A percentile compares a stretch with the other conserved stretches of the same genome.
Evolutionary conservation across 64 coral and sea anemone genomes (phyloP).

Genomic region (Platygyra sinensis): DNA sequence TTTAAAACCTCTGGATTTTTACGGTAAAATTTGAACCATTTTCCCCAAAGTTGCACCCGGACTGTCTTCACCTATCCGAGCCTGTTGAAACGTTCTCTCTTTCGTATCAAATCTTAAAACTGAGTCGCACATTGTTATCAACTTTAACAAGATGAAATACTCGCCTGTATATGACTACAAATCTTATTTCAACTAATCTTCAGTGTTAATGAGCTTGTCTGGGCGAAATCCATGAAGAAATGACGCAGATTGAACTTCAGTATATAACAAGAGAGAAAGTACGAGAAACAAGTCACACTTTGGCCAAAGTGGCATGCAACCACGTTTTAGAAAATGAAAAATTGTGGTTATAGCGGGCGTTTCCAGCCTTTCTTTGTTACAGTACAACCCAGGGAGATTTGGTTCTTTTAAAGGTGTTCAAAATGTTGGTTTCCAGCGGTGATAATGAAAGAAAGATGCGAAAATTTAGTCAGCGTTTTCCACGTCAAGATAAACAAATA

Average conservation of each 20-base stretch:
- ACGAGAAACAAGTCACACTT: neutral
- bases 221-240: neutral
- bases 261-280: neutral
- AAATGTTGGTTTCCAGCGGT: neutral
- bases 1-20: neutral
- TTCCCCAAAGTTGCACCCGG: too few species aligned
- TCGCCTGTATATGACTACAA: neutral
- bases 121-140: slow-evolving; percentile 11
- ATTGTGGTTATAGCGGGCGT: neutral
- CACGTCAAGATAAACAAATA: slow-evolving; percentile 19
- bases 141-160: neutral
- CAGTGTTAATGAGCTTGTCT: slow-evolving; percentile 7
- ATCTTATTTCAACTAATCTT: slow-evolving; percentile 25
- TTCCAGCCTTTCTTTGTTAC: neutral
- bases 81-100: neutral
- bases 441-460: slow-evolving; percentile 45
- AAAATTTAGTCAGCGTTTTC: slow-evolving; percentile 3
- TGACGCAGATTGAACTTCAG: neutral
- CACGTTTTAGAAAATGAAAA: neutral
- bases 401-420: neutral
- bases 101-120: neutral
- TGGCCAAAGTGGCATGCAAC: neutral
- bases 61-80: neutral
- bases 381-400: neutral
- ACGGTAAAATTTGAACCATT: slow-evolving; percentile 15